A percentile compares a stretch with the other conserved stretches of the same genome.
These are phyloP conservation scores for Ictalurus punctatus DNA, from an alignment of 2,113 vertebrate species.

Conservation along the genomic window DNA sequence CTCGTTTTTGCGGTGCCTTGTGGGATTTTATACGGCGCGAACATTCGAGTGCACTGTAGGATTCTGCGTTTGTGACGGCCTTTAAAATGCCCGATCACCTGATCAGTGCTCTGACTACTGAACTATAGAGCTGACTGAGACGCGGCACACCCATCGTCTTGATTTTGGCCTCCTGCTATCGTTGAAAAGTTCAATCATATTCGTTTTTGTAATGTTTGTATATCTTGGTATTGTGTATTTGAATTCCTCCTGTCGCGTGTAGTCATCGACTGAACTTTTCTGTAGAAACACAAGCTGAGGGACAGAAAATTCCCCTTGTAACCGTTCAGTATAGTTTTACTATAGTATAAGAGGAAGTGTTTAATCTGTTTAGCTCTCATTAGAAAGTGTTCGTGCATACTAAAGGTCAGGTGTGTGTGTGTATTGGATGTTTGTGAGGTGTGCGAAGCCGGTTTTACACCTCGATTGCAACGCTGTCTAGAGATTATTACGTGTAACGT, in stretches of 20 bases:
- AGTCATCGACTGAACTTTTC: neutral
- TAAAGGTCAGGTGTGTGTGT: neutral
- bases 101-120: too few relatives aligned
- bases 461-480: neutral
- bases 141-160: neutral
- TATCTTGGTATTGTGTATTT: neutral
- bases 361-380: neutral
- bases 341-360: neutral
- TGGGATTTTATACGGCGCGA: too few relatives aligned
- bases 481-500: neutral
- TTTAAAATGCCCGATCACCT: too few relatives aligned
- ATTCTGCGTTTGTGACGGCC: too few relatives aligned
- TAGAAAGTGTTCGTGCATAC: neutral
- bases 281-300: neutral
- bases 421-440: neutral
- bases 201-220: neutral
- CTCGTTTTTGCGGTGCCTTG: too few relatives aligned
- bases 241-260: neutral
- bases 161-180: neutral
- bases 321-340: neutral
- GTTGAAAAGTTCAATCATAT: neutral
- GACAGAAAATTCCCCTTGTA: neutral
- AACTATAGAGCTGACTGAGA: too few relatives aligned
- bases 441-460: neutral
- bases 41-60: too few relatives aligned